Evolutionary conservation across 2,113 vertebrate genomes (phyloP), one percentile per base, ranked within the genome.

Genomic region (Alaudala cheleensis): DNA sequence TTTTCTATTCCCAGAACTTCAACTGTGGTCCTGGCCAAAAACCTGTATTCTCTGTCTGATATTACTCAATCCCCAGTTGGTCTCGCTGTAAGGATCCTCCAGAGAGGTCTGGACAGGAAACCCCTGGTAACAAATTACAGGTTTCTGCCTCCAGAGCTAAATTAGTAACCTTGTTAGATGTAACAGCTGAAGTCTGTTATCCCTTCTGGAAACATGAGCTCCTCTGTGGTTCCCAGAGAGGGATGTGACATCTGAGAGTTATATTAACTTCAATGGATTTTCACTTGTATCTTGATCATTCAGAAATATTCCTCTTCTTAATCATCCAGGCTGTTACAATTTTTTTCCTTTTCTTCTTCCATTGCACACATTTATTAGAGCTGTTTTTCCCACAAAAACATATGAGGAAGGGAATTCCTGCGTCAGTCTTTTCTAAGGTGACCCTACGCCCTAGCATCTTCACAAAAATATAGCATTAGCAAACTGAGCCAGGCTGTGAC

Each of bases 401-500:
- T 42, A 61, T 3, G 18, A 72, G n/a, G 45, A 87, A 91, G 21
- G 37, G 66, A 91, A 88, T 85, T 95, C 54, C 87, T 85, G 12
- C 28, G 61, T 49, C 39, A 82, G 60, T 34, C 62, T 82, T 91
- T 96, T 87, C 82, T 89, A 80, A 92, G 73, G 58, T 85, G 78
- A 92, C 70, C 61, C 17, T 22, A 40, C 77, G 58, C 65, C 83
- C 42, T 40, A 76, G 7, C 23, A 8, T 67, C 78, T 79, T 90
- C 81, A 84, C 40, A 65, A 93, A 81, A 81, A 87, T 53, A 49
- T 5, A 92, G 42, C 49, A 45, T 76, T 84, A 95, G 21, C 65
- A 88, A 87, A 95, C 57, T 91, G 89, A 93, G 37, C n/a, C 61
- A 86, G 71, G 47, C 34, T 94, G 67, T 58, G 84, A 83, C 76